Evolutionary conservation across 2,113 vertebrate species (phyloP).

Genomic region (Colius striatus): DNA sequence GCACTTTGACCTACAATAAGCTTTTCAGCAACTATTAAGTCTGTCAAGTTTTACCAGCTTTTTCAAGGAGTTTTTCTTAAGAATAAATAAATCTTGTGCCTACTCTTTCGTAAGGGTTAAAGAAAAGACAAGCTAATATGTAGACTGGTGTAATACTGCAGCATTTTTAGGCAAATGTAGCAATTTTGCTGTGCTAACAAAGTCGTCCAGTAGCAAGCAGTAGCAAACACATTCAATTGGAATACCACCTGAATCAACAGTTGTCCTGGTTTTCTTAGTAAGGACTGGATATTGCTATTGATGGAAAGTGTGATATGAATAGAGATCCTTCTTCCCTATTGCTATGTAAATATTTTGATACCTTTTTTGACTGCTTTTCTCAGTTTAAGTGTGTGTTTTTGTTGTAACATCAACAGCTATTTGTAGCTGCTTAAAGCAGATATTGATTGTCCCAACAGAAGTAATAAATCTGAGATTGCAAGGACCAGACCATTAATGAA

Average conservation of each 20-base stretch:
- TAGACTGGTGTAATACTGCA: not conserved
- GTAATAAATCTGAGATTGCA: slow-evolving; percentile 4
- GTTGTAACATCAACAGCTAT: not conserved
- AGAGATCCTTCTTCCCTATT: not conserved
- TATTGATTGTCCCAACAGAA: not conserved
- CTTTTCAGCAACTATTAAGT: not conserved
- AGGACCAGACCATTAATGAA: not conserved
- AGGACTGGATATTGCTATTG: not conserved
- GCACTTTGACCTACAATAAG: not conserved
- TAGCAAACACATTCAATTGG: not conserved
- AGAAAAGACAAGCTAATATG: not conserved
- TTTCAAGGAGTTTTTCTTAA: not conserved
- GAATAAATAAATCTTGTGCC: no score
- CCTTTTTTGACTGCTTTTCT: slow-evolving; percentile 17
- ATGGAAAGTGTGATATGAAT: not conserved
- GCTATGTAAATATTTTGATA: slow-evolving; percentile 22
- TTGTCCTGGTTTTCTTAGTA: not conserved
- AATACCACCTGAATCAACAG: slow-evolving; percentile 6
- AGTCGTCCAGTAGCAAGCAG: not conserved
- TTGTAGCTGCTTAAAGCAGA: not conserved
- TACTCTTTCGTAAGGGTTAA: not conserved
- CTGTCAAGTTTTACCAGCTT: not conserved
- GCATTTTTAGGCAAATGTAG: not conserved
- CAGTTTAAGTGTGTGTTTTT: not conserved
- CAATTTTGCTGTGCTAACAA: not conserved